Evolutionary conservation across 2,797 vertebrate species (phyloP).

Genomic region (Tapera naevia): DNA sequence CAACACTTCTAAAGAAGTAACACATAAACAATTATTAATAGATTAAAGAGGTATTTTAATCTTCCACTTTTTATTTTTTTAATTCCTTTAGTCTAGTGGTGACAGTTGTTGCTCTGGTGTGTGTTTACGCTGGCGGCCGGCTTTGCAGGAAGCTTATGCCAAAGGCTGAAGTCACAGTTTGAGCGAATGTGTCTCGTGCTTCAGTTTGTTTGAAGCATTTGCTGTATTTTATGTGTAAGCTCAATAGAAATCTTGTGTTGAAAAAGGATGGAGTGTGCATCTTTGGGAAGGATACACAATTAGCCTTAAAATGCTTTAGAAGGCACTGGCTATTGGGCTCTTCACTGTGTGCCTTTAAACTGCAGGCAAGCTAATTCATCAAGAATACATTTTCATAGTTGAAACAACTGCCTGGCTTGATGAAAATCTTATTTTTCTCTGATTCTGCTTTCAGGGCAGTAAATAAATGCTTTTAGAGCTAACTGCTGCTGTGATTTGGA

Average conservation of each 20-base stretch:
- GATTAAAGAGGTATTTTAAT: not conserved
- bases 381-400: not conserved
- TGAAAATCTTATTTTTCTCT: not conserved
- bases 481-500: not conserved
- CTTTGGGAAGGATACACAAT: not conserved
- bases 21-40: not conserved
- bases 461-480: conserved; percentile 25
- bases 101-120: not conserved
- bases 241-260: not conserved
- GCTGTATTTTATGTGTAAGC: not conserved
- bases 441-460: not conserved
- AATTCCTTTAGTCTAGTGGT: not conserved
- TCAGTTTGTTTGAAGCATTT: not conserved
- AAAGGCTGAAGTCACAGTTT: not conserved
- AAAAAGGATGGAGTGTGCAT: not conserved
- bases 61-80: too few species aligned
- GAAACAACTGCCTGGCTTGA: not conserved
- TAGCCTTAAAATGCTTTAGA: not conserved
- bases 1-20: not conserved
- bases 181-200: not conserved
- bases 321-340: not conserved
- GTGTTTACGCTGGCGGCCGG: not conserved
- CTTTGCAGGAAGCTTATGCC: not conserved
- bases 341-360: not conserved
- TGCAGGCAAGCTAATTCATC: not conserved